Evolutionary conservation across 92 coral and sea anemone species (phyloP), one percentile per base, ranked within the genome.

Genomic region (Anthopleura xanthogrammica): DNA sequence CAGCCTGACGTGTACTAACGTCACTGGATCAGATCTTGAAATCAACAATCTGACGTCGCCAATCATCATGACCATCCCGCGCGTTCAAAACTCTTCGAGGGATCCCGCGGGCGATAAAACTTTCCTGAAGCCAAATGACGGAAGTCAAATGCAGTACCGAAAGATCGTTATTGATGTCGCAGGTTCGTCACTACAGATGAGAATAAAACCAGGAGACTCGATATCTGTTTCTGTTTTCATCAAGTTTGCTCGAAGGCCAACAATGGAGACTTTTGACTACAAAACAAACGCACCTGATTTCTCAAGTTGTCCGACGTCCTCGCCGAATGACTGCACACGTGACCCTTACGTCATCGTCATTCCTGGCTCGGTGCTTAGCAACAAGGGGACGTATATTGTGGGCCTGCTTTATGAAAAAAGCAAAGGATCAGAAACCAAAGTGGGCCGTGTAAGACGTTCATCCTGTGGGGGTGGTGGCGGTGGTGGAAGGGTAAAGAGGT

Each of bases 401-500:
- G 79, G 79, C 7, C 23, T 87, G 81, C 54, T 87, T n/a, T 68
- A 81, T 46, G 57, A 86, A 23, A 76, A 52, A 12, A 62, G 20
- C 22, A 74, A 12, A 17, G 20, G 12, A 41, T 22, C 66, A 23
- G 56, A 16, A 8, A 54, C 16, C 23, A 22, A 19, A 16, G 48
- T 17, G 2, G 43, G 41, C 0, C 79, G 89, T 29, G 80, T 75
- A 0, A 89, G 87, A 48, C 79, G 95, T 40, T 57, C 62, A 57
- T 87, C 89, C 9, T 89, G 95, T 46, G 89, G 60, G 11, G 50
- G 50, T 46, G 50, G 50, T 5, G 89, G 89, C 19, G 52, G 58
- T 5, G 72, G 71, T 70, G 88, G 76, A 64, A 87, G 97, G 10
- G 86, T 86, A 60, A 93, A 93, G 85, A 82, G 94, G 39, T 93